Conservation (phyloP, 2,113 vertebrate species). For the Piprites chloris region DNA sequence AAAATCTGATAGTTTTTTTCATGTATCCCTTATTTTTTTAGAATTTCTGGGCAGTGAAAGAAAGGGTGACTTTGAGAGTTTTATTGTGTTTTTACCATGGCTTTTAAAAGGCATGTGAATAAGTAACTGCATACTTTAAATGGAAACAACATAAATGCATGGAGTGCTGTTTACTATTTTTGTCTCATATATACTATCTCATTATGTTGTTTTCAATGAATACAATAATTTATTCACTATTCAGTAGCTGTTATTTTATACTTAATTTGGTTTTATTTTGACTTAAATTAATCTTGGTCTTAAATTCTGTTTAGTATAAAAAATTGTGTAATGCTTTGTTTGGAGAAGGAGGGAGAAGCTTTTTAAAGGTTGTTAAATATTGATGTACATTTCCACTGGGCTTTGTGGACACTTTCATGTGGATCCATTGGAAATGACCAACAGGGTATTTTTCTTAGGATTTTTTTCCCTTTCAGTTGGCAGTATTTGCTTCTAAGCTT, state of each 20-base stretch:
- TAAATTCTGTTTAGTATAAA: neutral
- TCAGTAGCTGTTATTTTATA: neutral
- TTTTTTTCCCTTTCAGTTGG: neutral
- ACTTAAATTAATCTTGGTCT: neutral
- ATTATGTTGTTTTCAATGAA: neutral
- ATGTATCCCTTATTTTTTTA: neutral
- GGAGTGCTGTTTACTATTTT: neutral
- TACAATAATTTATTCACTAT: neutral
- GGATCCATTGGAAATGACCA: neutral
- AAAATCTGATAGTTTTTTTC: neutral
- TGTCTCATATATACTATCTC: neutral
- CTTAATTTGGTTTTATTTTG: neutral
- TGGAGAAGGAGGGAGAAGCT: neutral
- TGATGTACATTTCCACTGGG: neutral
- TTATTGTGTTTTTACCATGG: neutral
- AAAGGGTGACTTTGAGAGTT: neutral
- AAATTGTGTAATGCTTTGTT: neutral
- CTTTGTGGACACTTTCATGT: neutral
- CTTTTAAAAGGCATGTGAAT: neutral
- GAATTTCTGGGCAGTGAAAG: neutral
- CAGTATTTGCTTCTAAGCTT: neutral
- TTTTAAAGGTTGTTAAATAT: neutral
- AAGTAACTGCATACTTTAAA: neutral
- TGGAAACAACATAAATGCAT: neutral
- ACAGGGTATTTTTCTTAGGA: neutral